phyloP scores from a whole-genome alignment of 2,797 vertebrate genomes.

The Octomys mimax region DNA sequence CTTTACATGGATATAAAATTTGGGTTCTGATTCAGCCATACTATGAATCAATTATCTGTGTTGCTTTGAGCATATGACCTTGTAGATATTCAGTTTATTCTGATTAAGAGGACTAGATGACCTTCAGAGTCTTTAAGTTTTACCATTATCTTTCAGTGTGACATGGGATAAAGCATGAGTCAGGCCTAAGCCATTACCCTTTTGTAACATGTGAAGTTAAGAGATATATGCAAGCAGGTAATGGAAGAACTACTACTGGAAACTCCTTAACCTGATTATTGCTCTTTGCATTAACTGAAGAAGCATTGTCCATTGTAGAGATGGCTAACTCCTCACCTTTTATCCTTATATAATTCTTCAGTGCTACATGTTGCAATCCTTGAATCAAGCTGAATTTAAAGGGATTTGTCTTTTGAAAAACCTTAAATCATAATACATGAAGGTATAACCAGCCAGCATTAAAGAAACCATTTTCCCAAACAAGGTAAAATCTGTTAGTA shows the following conservation, averaged over 20 bases:
- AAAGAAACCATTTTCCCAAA: slow-evolving; percentile 61
- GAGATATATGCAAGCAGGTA: not conserved
- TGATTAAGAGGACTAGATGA: slow-evolving; percentile 2
- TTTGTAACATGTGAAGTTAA: not conserved
- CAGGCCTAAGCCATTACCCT: not conserved
- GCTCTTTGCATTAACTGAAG: not conserved
- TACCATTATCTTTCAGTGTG: slow-evolving; percentile 29
- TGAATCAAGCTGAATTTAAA: slow-evolving; percentile 53
- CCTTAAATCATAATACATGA: slow-evolving; percentile 42
- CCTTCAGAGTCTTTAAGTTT: not conserved
- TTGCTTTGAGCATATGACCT: slow-evolving; percentile 7
- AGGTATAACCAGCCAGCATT: slow-evolving; percentile 53
- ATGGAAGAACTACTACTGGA: not conserved
- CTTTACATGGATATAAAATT: not conserved
- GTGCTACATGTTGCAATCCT: slow-evolving; percentile 33
- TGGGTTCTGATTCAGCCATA: not conserved
- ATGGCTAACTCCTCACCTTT: not conserved
- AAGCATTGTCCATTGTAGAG: not conserved
- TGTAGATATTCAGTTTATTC: slow-evolving; percentile 13
- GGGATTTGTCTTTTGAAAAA: slow-evolving; percentile 38
- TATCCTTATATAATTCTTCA: slow-evolving; percentile 37
- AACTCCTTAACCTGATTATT: not conserved
- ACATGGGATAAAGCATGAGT: slow-evolving; percentile 6
- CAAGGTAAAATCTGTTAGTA: slow-evolving; percentile 59
- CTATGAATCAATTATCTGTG: not conserved